These are phyloP conservation scores for Lysiphlebus fabarum DNA, from an alignment of 1,140 invertebrate genomes.

Conservation along the genomic window DNA sequence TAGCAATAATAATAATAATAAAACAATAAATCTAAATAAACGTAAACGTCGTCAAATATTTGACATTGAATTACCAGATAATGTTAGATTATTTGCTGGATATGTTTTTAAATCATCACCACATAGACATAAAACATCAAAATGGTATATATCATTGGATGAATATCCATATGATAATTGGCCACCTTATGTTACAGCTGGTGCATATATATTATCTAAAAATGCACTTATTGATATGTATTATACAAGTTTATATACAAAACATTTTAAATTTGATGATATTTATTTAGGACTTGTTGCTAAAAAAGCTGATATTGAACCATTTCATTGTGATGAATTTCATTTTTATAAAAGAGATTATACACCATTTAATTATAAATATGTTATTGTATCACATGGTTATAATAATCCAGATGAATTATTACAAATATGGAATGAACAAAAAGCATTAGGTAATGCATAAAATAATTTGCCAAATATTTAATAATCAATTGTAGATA, in stretches of 20 bases:
- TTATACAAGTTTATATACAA: conserved; percentile 73
- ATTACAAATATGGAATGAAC: conserved; percentile 73
- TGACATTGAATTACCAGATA: conserved; percentile 63
- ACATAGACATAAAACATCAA: conserved; percentile 74
- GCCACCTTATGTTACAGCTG: conserved; percentile 89
- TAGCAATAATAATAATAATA: background rate
- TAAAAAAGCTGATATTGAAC: conserved; percentile 72
- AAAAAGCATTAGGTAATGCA: conserved; percentile 72
- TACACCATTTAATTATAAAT: conserved; percentile 65
- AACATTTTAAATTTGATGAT: conserved; percentile 86
- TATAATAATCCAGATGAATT: conserved; percentile 73
- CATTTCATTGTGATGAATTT: conserved; percentile 79
- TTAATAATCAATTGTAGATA: background rate
- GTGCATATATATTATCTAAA: conserved; percentile 76
- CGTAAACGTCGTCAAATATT: conserved; percentile 52
- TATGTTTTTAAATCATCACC: conserved; percentile 77
- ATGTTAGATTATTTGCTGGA: conserved; percentile 70
- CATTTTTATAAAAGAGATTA: conserved; percentile 78
- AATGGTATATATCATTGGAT: conserved; percentile 81
- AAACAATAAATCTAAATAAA: background rate
- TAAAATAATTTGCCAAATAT: conserved; percentile 43
- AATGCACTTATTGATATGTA: conserved; percentile 72
- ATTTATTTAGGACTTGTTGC: conserved; percentile 81
- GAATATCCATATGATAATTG: conserved; percentile 86
- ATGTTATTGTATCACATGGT: conserved; percentile 82